Percentiles rank a stretch among this genome's conserved stretches.
Conservation (phyloP, 2,888 invertebrate genomes). For the Maniola hyperantus region DNA sequence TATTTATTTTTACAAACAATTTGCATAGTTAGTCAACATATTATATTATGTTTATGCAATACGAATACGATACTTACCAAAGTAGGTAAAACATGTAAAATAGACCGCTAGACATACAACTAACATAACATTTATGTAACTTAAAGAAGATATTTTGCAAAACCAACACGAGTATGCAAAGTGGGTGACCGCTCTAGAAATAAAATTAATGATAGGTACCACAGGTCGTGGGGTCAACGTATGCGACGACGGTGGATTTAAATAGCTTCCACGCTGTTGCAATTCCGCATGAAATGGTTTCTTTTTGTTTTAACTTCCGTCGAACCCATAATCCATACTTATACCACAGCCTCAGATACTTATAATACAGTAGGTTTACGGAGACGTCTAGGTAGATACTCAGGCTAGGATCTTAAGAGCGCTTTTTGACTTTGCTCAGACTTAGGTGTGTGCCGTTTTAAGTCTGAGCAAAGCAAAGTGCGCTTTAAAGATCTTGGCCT, state of each 20-base stretch:
- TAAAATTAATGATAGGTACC: not conserved
- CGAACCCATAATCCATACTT: no score
- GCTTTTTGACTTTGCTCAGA: no score
- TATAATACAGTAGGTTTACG: no score
- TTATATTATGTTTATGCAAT: not conserved
- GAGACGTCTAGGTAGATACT: no score
- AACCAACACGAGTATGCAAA: constrained; percentile 8
- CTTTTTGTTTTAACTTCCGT: not conserved
- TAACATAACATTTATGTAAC: not conserved
- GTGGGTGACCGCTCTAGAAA: constrained; percentile 2
- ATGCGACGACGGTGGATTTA: not conserved
- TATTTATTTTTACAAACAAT: no score
- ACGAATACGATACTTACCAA: not conserved
- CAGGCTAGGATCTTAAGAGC: no score
- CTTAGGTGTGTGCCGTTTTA: no score
- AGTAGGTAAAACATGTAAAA: not conserved
- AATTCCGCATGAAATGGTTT: not conserved
- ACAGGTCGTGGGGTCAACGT: constrained; percentile 4
- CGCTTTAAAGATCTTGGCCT: no score
- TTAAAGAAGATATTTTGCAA: constrained; percentile 3
- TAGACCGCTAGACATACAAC: not conserved
- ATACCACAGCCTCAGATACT: no score
- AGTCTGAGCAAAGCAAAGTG: no score
- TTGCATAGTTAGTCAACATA: no score
- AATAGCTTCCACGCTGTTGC: constrained; percentile 5